phyloP scores from a whole-genome alignment of 2,797 vertebrate genomes.

The Glyptemys insculpta region DNA sequence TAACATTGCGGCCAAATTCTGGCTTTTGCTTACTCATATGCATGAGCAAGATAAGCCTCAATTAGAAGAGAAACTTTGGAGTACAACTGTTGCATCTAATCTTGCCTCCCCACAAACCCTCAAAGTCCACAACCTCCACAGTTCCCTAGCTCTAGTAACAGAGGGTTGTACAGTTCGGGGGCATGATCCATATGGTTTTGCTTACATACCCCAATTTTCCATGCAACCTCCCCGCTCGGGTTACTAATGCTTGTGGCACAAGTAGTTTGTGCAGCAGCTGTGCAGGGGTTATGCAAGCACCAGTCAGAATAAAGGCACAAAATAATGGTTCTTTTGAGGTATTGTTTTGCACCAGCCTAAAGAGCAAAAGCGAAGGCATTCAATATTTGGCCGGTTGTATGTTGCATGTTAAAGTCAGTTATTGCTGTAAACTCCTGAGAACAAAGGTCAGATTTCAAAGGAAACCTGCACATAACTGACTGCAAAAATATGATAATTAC shows the following conservation, averaged over 20 bases:
- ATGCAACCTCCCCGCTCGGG: constrained; percentile 76
- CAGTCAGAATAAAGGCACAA: constrained; percentile 67
- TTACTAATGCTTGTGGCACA: constrained; percentile 79
- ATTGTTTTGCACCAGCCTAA: constrained; percentile 62
- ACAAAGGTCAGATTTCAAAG: neutral
- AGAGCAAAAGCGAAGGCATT: constrained; percentile 49
- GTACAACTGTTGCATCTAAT: constrained; percentile 64
- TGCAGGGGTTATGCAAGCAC: constrained; percentile 77
- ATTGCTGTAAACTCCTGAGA: neutral
- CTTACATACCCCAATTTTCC: constrained; percentile 77
- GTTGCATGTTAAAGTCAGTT: neutral
- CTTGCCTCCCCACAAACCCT: constrained; percentile 61
- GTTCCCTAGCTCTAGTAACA: constrained; percentile 59
- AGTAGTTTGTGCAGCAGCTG: constrained; percentile 75
- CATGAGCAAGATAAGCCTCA: constrained; percentile 51
- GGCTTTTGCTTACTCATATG: constrained; percentile 48
- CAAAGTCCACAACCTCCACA: constrained; percentile 63
- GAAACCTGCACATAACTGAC: neutral
- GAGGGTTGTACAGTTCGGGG: constrained; percentile 70
- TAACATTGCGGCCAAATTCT: constrained; percentile 28
- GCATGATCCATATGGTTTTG: constrained; percentile 76
- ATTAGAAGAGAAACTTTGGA: constrained; percentile 26
- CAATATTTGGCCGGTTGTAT: constrained; percentile 4
- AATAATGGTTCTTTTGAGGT: constrained; percentile 72
- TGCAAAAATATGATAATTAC: neutral